phyloP scores from a whole-genome alignment of 2,888 invertebrate species.

The Ceratothoa steindachneri region DNA sequence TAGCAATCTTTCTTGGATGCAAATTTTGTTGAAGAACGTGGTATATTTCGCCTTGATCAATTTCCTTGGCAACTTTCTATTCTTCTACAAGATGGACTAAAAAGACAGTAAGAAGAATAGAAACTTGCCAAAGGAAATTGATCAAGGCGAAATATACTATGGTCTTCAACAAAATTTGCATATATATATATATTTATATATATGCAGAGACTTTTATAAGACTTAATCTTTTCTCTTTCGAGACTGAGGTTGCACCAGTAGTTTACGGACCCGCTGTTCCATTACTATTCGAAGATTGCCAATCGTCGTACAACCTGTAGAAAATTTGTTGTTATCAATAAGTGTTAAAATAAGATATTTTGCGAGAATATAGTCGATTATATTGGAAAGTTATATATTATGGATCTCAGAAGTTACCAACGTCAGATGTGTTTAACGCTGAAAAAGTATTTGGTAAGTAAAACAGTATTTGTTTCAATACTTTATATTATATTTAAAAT shows the following conservation, averaged over 20 bases:
- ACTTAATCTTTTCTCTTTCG: too few species aligned
- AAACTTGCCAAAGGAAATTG: too few species aligned
- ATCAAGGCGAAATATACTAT: too few species aligned
- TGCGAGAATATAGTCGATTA: neutral
- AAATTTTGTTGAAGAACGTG: too few species aligned
- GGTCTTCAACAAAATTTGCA: too few species aligned
- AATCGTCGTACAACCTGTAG: constrained; percentile 12
- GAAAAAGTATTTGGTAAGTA: constrained; percentile 9
- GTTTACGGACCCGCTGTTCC: neutral
- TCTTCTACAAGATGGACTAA: too few species aligned
- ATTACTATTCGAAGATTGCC: neutral
- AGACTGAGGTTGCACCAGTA: neutral
- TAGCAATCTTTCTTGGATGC: too few species aligned
- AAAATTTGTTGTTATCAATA: neutral
- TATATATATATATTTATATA: neutral
- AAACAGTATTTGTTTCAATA: neutral
- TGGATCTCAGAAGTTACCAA: constrained; percentile 1
- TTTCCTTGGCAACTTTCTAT: too few species aligned
- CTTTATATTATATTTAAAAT: neutral
- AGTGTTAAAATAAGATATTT: neutral
- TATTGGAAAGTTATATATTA: neutral
- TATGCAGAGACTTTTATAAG: too few species aligned
- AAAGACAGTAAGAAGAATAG: too few species aligned
- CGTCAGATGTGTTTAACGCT: constrained; percentile 1
- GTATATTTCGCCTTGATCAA: too few species aligned